Base-by-base conservation (phyloP, 2,888 invertebrate genomes). In the Drosophila hamatofila region DNA sequence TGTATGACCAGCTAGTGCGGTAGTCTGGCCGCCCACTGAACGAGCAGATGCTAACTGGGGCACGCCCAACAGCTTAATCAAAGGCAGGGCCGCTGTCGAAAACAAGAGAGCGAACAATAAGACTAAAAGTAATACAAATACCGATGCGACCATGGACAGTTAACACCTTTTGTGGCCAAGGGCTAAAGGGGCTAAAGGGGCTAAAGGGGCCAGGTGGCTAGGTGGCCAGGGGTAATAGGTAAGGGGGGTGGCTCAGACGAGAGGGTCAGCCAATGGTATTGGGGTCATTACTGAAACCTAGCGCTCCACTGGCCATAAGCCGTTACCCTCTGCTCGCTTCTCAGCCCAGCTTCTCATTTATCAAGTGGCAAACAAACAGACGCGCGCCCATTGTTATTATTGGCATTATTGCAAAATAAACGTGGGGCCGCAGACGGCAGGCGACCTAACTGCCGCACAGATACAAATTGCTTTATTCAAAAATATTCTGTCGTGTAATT, bases 401-500 rank as follows among this genome's bases (percentile, higher is more conserved):
- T 84, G 85, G 70, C 66, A 82, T 81, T 84, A 87, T 84, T 87
- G 87, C 71, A 58, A 72, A 72, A 79, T 78, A 84, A 81, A 67
- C 74, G 78, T 68, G 63, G 70, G 61, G 18, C 44, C 56, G 30
- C 18, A 30, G 55, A 23, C 52, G 35, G 5, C 23, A 9, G n/a
- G 3, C 11, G 42, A 37, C 30, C 35, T 33, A 37, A 52, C 55
- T 46, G 55, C 30, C 58, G 61, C 57, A 46, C 27, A 63, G 67
- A 71, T 77, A 87, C 88, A 83, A 83, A 83, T 87, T 79, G 88
- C 85, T 81, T 70, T 75, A 87, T 83, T 83, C 75, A 73, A 83
- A 83, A 87, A 67, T 87, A 73, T 71, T 69, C 66, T 59, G 42
- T 55, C 57, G 23, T 73, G 63, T 73, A 76, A 76, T 72, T 80